Evolutionary conservation across 2,113 vertebrate species (phyloP).

Genomic region (Todiramphus chloris): DNA sequence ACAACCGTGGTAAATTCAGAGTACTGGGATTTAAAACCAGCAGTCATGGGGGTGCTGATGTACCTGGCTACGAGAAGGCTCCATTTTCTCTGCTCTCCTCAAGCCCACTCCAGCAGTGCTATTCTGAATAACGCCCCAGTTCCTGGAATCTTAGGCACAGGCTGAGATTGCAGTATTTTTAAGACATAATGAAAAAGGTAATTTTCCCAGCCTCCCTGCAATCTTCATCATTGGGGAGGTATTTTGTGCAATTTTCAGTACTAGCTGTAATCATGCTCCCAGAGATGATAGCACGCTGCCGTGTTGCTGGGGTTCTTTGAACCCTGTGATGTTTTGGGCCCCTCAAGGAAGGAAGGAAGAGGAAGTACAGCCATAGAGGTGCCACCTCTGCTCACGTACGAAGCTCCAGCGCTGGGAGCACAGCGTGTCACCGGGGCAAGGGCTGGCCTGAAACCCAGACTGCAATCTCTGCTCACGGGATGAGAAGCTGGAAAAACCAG

Average conservation of each 20-base stretch:
- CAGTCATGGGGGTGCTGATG: background rate
- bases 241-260: slow-evolving; percentile 62
- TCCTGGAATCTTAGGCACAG: slow-evolving; percentile 43
- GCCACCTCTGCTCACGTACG: accelerated
- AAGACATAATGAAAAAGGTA: slow-evolving; percentile 55
- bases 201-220: slow-evolving; percentile 62
- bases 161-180: slow-evolving; percentile 49
- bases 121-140: background rate
- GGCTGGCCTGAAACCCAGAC: background rate
- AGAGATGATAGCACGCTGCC: background rate
- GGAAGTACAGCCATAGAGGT: background rate
- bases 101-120: background rate
- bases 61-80: background rate
- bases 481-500: background rate
- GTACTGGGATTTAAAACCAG: background rate
- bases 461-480: background rate
- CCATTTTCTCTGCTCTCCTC: slow-evolving; percentile 35
- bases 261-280: slow-evolving; percentile 4
- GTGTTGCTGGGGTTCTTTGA: background rate
- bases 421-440: accelerated
- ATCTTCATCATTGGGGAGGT: slow-evolving; percentile 48
- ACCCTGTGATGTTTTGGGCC: background rate
- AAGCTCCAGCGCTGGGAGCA: accelerated
- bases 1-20: background rate
- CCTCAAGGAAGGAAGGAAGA: background rate